Evolutionary conservation across 1,140 invertebrate species (phyloP).

Genomic region (Pogonognathellus flavescens): DNA sequence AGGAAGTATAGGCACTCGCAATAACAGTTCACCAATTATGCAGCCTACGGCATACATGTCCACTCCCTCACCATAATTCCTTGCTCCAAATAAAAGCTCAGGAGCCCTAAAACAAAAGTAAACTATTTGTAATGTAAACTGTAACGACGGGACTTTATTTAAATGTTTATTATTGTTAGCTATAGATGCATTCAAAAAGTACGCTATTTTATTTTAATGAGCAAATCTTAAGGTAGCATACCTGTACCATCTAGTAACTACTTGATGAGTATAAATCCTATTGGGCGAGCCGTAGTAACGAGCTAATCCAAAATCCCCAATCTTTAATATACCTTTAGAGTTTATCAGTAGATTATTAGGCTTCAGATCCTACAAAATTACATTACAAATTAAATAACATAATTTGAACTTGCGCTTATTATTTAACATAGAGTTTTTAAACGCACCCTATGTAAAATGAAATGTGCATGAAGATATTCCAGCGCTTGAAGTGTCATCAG

Average conservation of each 20-base stretch:
- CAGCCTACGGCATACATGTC: conserved; percentile 99
- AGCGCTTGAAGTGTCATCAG: conserved; percentile 95
- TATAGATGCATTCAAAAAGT: too few species aligned
- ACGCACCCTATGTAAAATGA: conserved; percentile 92
- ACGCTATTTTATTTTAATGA: too few species aligned
- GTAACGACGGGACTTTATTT: too few species aligned
- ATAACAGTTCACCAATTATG: conserved; percentile 94
- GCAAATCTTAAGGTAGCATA: too few species aligned
- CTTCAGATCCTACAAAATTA: conserved; percentile 87
- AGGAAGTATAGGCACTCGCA: conserved; percentile 93
- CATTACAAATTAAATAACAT: neutral
- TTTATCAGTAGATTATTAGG: conserved; percentile 99
- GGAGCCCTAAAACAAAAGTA: conserved; percentile 78
- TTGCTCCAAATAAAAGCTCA: conserved; percentile 94
- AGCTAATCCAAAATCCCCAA: conserved; percentile 98
- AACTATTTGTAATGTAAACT: neutral
- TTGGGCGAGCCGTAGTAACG: conserved; percentile 97
- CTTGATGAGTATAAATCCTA: conserved; percentile 97
- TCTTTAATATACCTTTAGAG: conserved; percentile 91
- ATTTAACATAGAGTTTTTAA: too few species aligned
- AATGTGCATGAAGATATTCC: conserved; percentile 95
- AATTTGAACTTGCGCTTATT: too few species aligned
- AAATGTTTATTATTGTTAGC: too few species aligned
- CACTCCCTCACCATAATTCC: conserved; percentile 94
- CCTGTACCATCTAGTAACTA: conserved; percentile 95